These are phyloP conservation scores for Clupea harengus DNA, from an alignment of 2,113 vertebrate genomes.

Conservation along the genomic window DNA sequence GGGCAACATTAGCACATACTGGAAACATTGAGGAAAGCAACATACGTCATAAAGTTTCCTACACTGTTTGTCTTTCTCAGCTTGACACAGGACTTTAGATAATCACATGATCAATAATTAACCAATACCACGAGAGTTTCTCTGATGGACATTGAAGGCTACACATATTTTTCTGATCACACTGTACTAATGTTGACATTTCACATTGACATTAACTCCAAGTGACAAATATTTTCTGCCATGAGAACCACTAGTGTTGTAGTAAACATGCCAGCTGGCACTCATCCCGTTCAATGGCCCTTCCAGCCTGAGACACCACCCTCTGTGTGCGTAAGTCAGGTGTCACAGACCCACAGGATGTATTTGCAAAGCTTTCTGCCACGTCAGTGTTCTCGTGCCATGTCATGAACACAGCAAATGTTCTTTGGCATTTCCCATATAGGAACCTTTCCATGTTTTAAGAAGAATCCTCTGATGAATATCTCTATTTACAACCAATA, in stretches of 20 bases:
- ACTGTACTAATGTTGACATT: background rate
- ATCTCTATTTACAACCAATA: too few species aligned
- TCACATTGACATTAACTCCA: background rate
- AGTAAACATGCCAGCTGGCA: background rate
- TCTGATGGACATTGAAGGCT: background rate
- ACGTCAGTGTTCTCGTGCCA: too few species aligned
- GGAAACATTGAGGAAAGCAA: background rate
- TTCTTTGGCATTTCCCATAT: too few species aligned
- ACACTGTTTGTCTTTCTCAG: constrained; percentile 20
- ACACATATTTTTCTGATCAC: background rate
- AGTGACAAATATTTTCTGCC: background rate
- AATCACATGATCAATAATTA: constrained; percentile 49
- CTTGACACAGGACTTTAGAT: constrained; percentile 13
- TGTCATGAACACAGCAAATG: too few species aligned
- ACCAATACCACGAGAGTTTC: constrained; percentile 10
- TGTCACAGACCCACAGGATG: background rate
- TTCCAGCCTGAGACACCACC: background rate
- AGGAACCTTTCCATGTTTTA: too few species aligned
- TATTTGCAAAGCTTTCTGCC: too few species aligned
- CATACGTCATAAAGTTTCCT: background rate
- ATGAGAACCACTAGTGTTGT: background rate
- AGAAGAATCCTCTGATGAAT: too few species aligned
- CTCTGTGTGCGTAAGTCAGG: background rate
- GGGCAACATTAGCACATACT: background rate
- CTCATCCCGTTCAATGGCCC: background rate